Base-by-base conservation (phyloP, 1,140 invertebrate species). In the Copidosoma floridanum region DNA sequence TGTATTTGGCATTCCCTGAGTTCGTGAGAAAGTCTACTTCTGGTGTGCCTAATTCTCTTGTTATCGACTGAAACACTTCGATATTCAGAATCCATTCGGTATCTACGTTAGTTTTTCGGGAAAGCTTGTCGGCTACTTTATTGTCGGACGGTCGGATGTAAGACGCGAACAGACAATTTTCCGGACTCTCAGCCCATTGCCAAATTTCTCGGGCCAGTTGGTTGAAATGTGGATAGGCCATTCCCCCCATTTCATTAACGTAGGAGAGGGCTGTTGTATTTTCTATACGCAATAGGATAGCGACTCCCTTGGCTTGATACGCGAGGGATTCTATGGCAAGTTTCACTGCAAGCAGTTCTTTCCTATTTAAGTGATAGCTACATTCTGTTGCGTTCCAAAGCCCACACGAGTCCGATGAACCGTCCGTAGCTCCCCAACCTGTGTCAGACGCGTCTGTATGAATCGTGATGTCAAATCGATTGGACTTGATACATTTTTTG, bases 1-100 rank as follows among this genome's bases (percentile, higher is more conserved):
- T 10, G 52, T 67, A 71, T 61, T 73, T 71, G 1, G 26, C 32
- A 57, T 69, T 71, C 16, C 0, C 52, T 37, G 56, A 37, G 14
- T 50, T 52, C 5, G 70, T 65, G 44, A 72, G 70, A 3, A 70
- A 43, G 26, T 72, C 68, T 27, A 70, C 64, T 11, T 35, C 16
- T 20, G 68, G 65, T 10, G 29, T 23, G 2, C 69, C 69, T 24
- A 67, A 70, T 27, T 63, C 74, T 2, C 24, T 41, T 14, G 43
- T 26, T 24, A 71, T 63, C 21, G 40, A 26, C 12, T 56, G 1
- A 56, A 55, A 66, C 37, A 23, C 38, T 1, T 5, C 32, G 14
- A 61, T 38, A 26, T 46, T 21, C 11, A 61, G 16, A 12, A 55
- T 46, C 43, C 56, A 71, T 61, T 63, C 57, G 29, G 58, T 63